Evolutionary conservation across 2,797 vertebrate genomes (phyloP).

Genomic region (Enoplosus armatus): DNA sequence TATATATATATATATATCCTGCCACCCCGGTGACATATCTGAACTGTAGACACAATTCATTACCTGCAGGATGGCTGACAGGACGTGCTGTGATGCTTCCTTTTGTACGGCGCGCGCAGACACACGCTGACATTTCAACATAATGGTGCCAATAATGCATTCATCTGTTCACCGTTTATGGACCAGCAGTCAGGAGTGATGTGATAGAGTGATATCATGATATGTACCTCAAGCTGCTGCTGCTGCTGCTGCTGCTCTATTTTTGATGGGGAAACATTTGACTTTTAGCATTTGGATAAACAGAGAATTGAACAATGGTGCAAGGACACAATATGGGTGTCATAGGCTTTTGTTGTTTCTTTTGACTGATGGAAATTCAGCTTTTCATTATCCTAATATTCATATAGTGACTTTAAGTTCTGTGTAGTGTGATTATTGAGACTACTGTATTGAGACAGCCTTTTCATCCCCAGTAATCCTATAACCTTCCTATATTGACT

Average conservation of each 20-base stretch:
- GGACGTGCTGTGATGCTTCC: conserved; percentile 48
- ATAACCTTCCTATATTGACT: background rate
- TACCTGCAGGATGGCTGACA: conserved; percentile 63
- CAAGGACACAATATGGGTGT: conserved; percentile 13
- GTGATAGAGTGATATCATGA: conserved; percentile 49
- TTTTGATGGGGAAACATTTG: conserved; percentile 52
- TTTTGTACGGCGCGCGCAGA: conserved; percentile 37
- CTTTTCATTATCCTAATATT: background rate
- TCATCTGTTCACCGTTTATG: conserved; percentile 72
- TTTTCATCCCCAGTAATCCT: background rate
- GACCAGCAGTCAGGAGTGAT: conserved; percentile 60
- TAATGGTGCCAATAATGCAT: conserved; percentile 74
- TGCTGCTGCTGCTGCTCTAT: conserved; percentile 41
- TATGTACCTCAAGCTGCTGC: conserved; percentile 49
- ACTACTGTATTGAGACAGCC: background rate
- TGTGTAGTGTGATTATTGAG: background rate
- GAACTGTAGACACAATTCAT: conserved; percentile 57
- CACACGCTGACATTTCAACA: conserved; percentile 77
- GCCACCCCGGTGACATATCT: conserved; percentile 54
- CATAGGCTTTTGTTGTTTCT: background rate
- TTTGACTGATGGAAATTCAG: conserved; percentile 3
- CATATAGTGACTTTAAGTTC: background rate
- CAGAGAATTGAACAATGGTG: conserved; percentile 3
- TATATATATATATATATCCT: conserved; percentile 28
- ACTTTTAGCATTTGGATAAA: conserved; percentile 61